phyloP scores from a whole-genome alignment of 2,888 invertebrate species.

The Drosophila birchii region DNA sequence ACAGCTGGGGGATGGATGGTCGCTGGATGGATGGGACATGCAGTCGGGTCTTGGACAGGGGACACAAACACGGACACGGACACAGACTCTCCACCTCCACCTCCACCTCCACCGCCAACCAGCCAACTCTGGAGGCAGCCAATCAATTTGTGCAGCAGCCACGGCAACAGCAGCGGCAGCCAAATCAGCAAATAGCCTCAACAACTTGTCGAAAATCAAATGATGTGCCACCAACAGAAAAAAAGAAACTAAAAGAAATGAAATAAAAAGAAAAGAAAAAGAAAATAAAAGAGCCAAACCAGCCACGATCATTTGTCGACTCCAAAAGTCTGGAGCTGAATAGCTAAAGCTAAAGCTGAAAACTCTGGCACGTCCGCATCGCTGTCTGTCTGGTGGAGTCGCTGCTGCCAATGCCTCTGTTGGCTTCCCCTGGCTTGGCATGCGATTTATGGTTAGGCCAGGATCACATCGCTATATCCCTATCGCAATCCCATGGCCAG shows the following conservation, averaged over 20 bases:
- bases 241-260: slow-evolving; percentile 5
- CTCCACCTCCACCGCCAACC: slow-evolving; percentile 24
- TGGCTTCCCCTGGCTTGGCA: slow-evolving; percentile 40
- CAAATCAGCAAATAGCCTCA: slow-evolving; percentile 79
- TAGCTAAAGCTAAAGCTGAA: slow-evolving; percentile 11
- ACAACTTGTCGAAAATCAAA: slow-evolving; percentile 79
- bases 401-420: slow-evolving; percentile 27
- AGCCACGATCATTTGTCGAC: slow-evolving; percentile 79
- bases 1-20: slow-evolving; percentile 75
- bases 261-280: not conserved
- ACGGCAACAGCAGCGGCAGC: slow-evolving; percentile 46
- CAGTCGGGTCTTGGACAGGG: slow-evolving; percentile 64
- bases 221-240: slow-evolving; percentile 75
- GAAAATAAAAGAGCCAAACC: slow-evolving; percentile 24
- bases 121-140: slow-evolving; percentile 58
- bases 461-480: slow-evolving; percentile 74
- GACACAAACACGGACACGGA: slow-evolving; percentile 61
- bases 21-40: slow-evolving; percentile 73
- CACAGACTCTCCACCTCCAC: slow-evolving; percentile 22
- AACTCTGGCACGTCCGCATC: slow-evolving; percentile 74
- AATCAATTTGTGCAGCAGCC: slow-evolving; percentile 72
- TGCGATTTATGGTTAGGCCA: slow-evolving; percentile 78
- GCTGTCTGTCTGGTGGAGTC: slow-evolving; percentile 25
- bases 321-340: slow-evolving; percentile 36
- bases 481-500: slow-evolving; percentile 67